A percentile compares a stretch with the other conserved stretches of the same genome.
phyloP scores from a whole-genome alignment of 1,140 invertebrate genomes.

The Sesamia nonagrioides region DNA sequence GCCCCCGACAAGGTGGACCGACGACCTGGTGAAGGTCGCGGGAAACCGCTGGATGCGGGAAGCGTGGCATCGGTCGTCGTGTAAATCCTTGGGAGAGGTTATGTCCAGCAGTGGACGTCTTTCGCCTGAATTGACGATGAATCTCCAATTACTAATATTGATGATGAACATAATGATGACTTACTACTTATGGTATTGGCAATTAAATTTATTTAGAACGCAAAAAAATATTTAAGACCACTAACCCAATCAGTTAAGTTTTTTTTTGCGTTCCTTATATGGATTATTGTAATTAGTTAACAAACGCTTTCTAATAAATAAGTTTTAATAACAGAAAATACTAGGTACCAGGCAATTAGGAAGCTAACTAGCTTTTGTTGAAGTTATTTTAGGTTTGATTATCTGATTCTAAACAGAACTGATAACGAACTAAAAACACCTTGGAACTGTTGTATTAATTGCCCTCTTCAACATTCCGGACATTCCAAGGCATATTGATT shows the following conservation, averaged over 20 bases:
- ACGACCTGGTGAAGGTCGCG: too few species aligned
- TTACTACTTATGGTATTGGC: not conserved
- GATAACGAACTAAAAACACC: not conserved
- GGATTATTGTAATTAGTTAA: not conserved
- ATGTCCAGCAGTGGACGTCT: too few species aligned
- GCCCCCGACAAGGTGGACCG: too few species aligned
- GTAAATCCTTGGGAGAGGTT: too few species aligned
- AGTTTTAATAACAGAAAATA: constrained; percentile 23
- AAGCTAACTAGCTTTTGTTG: constrained; percentile 19
- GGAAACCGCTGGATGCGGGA: too few species aligned
- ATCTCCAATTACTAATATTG: too few species aligned
- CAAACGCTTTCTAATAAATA: constrained; percentile 12
- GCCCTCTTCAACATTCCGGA: constrained; percentile 3
- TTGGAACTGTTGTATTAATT: not conserved
- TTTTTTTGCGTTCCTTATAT: not conserved
- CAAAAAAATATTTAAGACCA: not conserved
- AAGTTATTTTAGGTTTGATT: constrained; percentile 7
- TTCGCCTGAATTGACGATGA: too few species aligned
- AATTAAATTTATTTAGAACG: not conserved
- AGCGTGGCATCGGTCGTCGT: too few species aligned
- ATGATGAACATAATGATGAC: not conserved
- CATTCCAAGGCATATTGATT: constrained; percentile 10
- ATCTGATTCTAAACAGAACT: constrained; percentile 9
- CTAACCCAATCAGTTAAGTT: too few species aligned
- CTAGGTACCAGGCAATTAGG: not conserved